Conservation (phyloP, 2,113 vertebrate genomes). For the Myrmecobius fasciatus region DNA sequence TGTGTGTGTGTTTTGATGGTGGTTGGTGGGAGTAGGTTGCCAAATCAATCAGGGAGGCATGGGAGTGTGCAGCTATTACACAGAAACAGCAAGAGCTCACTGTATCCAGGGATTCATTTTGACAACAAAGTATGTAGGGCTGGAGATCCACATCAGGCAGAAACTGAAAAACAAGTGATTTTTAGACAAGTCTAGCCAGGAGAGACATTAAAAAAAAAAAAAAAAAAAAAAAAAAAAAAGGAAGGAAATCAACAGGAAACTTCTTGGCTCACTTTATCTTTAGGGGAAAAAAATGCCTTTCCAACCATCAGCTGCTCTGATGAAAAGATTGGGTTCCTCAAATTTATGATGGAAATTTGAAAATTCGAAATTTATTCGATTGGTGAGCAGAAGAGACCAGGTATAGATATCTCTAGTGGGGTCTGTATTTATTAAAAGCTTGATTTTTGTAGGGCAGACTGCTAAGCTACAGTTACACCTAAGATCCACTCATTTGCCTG, state of each 20-base stretch:
- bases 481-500: neutral
- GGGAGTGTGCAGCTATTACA: neutral
- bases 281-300: constrained; percentile 58
- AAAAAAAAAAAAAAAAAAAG: constrained; percentile 13
- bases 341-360: constrained; percentile 61
- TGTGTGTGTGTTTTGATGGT: constrained; percentile 3
- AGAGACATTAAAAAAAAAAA: constrained; percentile 22
- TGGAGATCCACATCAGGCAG: neutral
- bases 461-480: neutral
- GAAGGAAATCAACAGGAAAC: constrained; percentile 79
- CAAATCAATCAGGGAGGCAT: neutral
- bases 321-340: constrained; percentile 30
- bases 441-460: neutral
- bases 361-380: neutral
- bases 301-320: constrained; percentile 54
- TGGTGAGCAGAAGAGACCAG: neutral
- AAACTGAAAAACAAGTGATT: constrained; percentile 35
- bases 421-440: neutral
- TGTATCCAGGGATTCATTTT: neutral
- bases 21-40: constrained; percentile 1
- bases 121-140: neutral
- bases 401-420: neutral
- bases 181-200: constrained; percentile 39
- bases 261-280: constrained; percentile 47
- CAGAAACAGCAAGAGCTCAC: neutral